Percentiles rank a stretch among this genome's conserved stretches.
phyloP scores from a whole-genome alignment of 2,113 vertebrate species.

The Naja naja region DNA sequence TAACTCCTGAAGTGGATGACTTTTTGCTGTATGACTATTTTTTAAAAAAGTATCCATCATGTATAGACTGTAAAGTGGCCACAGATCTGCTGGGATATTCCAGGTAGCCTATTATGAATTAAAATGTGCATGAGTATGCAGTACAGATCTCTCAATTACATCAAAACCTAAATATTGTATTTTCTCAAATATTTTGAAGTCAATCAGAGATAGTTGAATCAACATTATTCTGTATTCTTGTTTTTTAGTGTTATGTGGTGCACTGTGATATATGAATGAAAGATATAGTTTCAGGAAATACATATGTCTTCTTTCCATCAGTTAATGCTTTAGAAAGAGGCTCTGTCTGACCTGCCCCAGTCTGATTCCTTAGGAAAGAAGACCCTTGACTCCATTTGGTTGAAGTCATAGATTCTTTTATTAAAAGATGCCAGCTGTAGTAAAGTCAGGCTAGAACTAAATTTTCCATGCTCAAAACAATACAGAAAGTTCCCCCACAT shows the following conservation, averaged over 20 bases:
- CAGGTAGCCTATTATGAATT: conserved; percentile 69
- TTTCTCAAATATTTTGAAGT: background rate
- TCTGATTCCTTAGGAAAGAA: background rate
- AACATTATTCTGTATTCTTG: background rate
- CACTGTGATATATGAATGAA: background rate
- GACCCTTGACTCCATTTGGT: background rate
- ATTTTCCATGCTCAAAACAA: background rate
- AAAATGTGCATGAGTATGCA: background rate
- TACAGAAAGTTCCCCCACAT: background rate
- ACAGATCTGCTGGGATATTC: conserved; percentile 88
- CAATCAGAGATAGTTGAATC: background rate
- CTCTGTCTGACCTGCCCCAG: background rate
- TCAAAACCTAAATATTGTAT: background rate
- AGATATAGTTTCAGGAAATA: background rate
- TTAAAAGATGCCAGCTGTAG: background rate
- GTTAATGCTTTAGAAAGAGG: background rate
- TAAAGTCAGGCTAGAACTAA: background rate
- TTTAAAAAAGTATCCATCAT: conserved; percentile 84
- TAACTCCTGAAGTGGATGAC: conserved; percentile 87
- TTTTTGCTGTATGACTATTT: conserved; percentile 90
- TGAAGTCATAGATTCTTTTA: background rate
- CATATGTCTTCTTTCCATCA: background rate
- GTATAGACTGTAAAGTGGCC: conserved; percentile 90
- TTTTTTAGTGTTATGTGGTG: background rate
- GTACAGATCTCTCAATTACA: background rate